Percentiles rank a stretch among this genome's conserved stretches.
Conservation (phyloP, 2,888 invertebrate species). For the Operophtera brumata region DNA sequence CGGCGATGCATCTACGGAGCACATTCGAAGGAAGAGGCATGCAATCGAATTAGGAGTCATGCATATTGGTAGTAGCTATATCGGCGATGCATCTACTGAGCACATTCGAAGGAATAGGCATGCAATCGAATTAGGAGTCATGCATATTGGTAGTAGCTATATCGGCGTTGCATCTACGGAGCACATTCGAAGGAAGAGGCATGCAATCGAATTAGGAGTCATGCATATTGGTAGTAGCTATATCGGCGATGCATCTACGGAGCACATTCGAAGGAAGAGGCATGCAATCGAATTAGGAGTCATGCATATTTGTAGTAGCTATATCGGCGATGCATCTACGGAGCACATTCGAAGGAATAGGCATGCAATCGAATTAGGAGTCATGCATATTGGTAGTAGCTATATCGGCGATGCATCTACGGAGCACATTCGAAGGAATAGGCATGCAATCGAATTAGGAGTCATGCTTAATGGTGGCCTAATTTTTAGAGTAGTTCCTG, state of each 20-base stretch:
- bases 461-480: background rate
- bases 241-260: background rate
- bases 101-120: conserved; percentile 1
- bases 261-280: conserved; percentile 2
- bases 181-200: conserved; percentile 1
- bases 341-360: conserved; percentile 2
- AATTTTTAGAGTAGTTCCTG: too few species aligned
- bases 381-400: background rate
- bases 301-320: background rate
- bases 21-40: conserved; percentile 2
- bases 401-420: background rate
- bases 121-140: conserved; percentile 1
- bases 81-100: background rate
- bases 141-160: background rate
- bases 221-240: background rate
- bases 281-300: conserved; percentile 1
- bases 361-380: conserved; percentile 2
- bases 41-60: background rate
- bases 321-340: background rate
- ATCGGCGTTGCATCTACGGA: background rate
- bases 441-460: conserved; percentile 5
- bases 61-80: background rate
- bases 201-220: conserved; percentile 2
- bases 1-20: conserved; percentile 1
- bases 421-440: background rate